Percentiles rank a stretch among this genome's conserved stretches.
These are phyloP conservation scores for Petrosia ficiformis DNA, from an alignment of 37 sponge, comb jelly and placozoan species.

Conservation along the genomic window DNA sequence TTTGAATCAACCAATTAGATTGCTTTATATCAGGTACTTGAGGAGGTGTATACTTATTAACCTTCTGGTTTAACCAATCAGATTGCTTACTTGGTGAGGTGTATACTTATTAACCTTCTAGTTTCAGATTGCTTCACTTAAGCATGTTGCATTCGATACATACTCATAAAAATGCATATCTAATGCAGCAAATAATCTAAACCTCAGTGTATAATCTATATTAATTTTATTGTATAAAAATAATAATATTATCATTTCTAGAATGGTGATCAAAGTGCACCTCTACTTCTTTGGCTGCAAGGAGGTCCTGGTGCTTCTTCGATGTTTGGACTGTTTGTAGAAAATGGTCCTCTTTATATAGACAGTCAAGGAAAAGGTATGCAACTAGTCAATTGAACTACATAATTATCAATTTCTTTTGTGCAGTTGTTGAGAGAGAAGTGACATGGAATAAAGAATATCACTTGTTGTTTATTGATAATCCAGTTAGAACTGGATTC, in stretches of 20 bases:
- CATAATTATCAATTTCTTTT: too few species aligned
- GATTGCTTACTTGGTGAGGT: too few species aligned
- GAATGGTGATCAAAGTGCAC: slow-evolving; percentile 46
- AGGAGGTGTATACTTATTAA: too few species aligned
- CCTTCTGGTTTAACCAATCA: too few species aligned
- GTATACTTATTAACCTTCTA: too few species aligned
- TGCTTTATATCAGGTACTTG: too few species aligned
- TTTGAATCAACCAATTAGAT: too few species aligned
- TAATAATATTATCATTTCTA: too few species aligned
- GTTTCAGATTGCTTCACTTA: too few species aligned
- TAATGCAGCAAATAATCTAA: background rate
- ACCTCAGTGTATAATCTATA: too few species aligned
- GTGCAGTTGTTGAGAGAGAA: slow-evolving; percentile 7
- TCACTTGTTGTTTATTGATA: slow-evolving; percentile 36
- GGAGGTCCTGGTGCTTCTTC: slow-evolving; percentile 60
- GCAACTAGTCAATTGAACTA: background rate
- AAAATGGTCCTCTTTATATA: slow-evolving; percentile 38
- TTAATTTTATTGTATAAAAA: background rate
- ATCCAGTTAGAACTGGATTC: slow-evolving; percentile 43
- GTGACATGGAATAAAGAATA: slow-evolving; percentile 30
- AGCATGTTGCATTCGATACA: slow-evolving; percentile 9
- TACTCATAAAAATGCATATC: background rate
- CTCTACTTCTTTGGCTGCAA: slow-evolving; percentile 47
- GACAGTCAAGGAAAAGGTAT: slow-evolving; percentile 6
- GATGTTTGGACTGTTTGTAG: slow-evolving; percentile 43